Conservation (phyloP, 2,888 invertebrate genomes). For the Ennomos fuscantarius region DNA sequence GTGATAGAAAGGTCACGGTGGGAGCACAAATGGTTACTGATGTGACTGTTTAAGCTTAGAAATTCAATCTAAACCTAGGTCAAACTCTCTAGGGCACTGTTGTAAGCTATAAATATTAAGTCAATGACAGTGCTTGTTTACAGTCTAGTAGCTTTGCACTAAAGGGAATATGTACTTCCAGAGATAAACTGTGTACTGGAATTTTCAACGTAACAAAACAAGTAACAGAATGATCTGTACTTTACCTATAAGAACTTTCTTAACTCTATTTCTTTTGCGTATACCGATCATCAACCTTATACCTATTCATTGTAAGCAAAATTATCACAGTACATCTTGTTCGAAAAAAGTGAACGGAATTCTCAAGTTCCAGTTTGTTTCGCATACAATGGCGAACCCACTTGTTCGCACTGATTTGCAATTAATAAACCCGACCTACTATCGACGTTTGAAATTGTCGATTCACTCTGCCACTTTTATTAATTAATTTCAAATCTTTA, state of each 20-base stretch:
- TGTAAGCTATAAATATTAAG: conserved; percentile 46
- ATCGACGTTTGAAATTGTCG: conserved; percentile 64
- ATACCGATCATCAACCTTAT: conserved; percentile 38
- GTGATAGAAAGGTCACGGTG: conserved; percentile 71
- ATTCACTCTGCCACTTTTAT: conserved; percentile 66
- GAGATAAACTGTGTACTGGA: conserved; percentile 30
- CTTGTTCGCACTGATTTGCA: conserved; percentile 77
- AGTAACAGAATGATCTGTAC: conserved; percentile 29
- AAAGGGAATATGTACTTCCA: conserved; percentile 42
- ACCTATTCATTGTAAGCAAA: conserved; percentile 28
- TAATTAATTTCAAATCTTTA: conserved; percentile 73
- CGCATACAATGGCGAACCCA: conserved; percentile 74
- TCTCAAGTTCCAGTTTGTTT: conserved; percentile 73
- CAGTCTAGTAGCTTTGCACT: conserved; percentile 44
- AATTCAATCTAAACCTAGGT: conserved; percentile 71
- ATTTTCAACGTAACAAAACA: conserved; percentile 38
- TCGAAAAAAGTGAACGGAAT: conserved; percentile 76
- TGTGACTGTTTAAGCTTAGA: conserved; percentile 61
- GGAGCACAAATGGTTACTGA: conserved; percentile 60
- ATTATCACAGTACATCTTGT: conserved; percentile 42
- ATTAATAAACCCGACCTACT: conserved; percentile 81
- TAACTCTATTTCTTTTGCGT: conserved; percentile 35
- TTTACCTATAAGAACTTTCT: conserved; percentile 37
- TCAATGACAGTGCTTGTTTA: conserved; percentile 39
- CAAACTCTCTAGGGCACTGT: conserved; percentile 69